Base-by-base conservation (phyloP, 1,140 invertebrate species). In the Achroia grisella region DNA sequence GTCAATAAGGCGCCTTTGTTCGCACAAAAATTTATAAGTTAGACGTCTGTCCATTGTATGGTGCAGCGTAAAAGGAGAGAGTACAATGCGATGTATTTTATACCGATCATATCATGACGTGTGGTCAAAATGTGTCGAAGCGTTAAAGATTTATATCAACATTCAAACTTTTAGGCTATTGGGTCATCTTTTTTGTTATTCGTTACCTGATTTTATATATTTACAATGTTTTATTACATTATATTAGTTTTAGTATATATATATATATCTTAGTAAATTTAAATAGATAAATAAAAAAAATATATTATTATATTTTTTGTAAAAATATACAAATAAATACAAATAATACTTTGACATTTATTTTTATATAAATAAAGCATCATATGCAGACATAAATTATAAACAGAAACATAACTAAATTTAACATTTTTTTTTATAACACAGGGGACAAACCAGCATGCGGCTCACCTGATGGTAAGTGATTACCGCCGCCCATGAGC, bases 1-100 rank as follows among this genome's bases (percentile, higher is more conserved):
- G 77, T 81, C 80, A 74, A 71, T 75, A 73, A 67, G 62, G 77
- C 71, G 73, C 77, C 77, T 84, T 84, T 84, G 80, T 84, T 81
- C 77, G 63, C 64, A 67, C 74, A 71, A 73, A 81, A 79, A 81
- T 81, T 72, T 78, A 76, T 79, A 81, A 78, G 75, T 84, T 80
- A 81, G 75, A 78, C 64, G 74, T 68, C 52, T 56, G 62, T 71
- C 72, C 72, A 81, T 80, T 81, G 77, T 77, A 62, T 29, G 50
- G 47, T 1, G 42, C 42, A 42, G 58, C 50, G 56, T 61, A 56
- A 66, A 71, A 54, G 62, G 56, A 39, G 49, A 62, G 11, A 52
- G 64, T 65, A 80, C 80, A 81, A 84, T 72, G 70, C 65, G 45
- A 63, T 34, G 62, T 62, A 74, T 76, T 74, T 76, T 74, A 84